Percentiles rank a stretch among this genome's conserved stretches.
Evolutionary conservation across 2,888 invertebrate genomes (phyloP).

Genomic region (Eumerus sabulonum): DNA sequence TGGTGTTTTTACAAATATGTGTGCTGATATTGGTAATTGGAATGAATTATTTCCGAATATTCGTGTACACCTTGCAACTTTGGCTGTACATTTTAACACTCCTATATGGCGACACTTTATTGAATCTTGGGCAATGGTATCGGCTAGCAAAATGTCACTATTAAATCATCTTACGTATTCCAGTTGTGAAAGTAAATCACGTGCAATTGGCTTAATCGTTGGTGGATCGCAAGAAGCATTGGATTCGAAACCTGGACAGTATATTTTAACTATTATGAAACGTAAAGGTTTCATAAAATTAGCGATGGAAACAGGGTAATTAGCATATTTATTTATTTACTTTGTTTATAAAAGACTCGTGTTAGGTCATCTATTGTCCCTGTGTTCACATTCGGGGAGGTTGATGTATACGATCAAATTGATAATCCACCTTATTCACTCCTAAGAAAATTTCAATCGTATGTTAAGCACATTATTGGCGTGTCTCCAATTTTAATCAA

Average conservation of each 20-base stretch:
- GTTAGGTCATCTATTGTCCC: conserved; percentile 90
- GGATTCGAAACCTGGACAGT: conserved; percentile 88
- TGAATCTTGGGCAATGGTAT: conserved; percentile 80
- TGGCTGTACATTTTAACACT: conserved; percentile 86
- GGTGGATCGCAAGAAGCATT: conserved; percentile 95
- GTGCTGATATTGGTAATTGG: conserved; percentile 82
- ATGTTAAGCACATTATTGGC: conserved; percentile 84
- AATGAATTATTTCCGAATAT: conserved; percentile 82
- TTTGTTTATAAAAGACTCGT: too few relatives aligned
- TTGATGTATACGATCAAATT: conserved; percentile 89
- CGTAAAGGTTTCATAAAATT: conserved; percentile 89
- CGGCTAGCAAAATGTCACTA: conserved; percentile 79
- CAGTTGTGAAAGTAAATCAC: conserved; percentile 77
- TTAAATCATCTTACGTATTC: conserved; percentile 77
- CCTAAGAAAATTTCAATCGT: conserved; percentile 83
- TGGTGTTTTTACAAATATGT: conserved; percentile 90
- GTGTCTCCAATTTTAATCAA: conserved; percentile 87
- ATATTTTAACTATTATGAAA: conserved; percentile 86
- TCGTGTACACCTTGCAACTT: conserved; percentile 82
- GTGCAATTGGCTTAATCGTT: conserved; percentile 86
- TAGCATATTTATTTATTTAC: too few relatives aligned
- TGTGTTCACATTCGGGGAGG: conserved; percentile 94
- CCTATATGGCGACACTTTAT: conserved; percentile 87
- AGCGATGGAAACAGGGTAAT: conserved; percentile 85
- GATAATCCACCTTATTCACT: conserved; percentile 86